These are phyloP conservation scores for Tachycineta bicolor DNA, from an alignment of 2,113 vertebrate species.

Conservation along the genomic window DNA sequence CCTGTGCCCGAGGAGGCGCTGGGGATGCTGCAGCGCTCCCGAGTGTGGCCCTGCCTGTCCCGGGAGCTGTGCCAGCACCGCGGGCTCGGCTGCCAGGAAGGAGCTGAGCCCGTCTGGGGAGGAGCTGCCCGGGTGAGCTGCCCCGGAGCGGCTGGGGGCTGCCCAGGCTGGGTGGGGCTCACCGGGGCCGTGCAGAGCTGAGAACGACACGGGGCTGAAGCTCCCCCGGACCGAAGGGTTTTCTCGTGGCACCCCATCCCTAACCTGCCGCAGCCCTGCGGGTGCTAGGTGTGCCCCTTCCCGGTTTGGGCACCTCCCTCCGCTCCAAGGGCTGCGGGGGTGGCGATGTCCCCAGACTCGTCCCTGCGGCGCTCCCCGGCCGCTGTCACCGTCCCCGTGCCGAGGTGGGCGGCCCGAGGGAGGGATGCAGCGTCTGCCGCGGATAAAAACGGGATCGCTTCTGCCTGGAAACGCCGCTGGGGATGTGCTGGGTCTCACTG, in stretches of 20 bases:
- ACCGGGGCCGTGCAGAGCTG: rapidly evolving
- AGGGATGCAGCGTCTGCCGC: not conserved
- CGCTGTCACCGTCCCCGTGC: not conserved
- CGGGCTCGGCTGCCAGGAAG: not conserved
- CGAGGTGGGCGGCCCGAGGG: not conserved
- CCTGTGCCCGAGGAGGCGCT: rapidly evolving
- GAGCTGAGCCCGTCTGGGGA: rapidly evolving
- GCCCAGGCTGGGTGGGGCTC: rapidly evolving
- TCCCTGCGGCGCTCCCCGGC: not conserved
- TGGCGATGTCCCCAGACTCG: not conserved
- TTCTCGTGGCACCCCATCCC: rapidly evolving
- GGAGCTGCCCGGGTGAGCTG: rapidly evolving
- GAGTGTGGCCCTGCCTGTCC: rapidly evolving
- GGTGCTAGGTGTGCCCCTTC: rapidly evolving
- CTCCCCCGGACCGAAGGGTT: not conserved
- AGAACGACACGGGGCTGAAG: rapidly evolving
- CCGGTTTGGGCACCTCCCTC: not conserved
- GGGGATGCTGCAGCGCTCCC: rapidly evolving
- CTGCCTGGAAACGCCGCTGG: not conserved
- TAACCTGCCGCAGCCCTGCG: rapidly evolving
- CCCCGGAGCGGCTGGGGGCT: rapidly evolving
- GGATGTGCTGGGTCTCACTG: not conserved
- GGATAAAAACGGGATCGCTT: not conserved
- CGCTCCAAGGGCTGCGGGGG: not conserved
- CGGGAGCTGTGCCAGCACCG: rapidly evolving